A percentile compares a stretch with the other conserved stretches of the same genome.
These are phyloP conservation scores for Zoanthus solanderi DNA, from an alignment of 92 coral and sea anemone species.

Conservation along the genomic window DNA sequence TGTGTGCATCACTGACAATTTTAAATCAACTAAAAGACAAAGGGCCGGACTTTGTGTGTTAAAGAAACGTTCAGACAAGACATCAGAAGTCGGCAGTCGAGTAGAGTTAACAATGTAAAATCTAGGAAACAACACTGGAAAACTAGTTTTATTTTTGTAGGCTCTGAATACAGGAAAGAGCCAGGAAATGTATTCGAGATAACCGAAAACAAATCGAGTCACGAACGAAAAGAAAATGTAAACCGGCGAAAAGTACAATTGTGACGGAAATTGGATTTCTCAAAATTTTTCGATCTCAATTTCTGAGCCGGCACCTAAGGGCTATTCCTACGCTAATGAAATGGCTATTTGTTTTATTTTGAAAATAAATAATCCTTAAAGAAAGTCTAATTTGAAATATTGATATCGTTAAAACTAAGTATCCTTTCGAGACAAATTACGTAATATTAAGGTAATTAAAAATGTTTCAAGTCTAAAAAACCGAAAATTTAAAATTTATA, in stretches of 20 bases:
- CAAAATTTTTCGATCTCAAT: not conserved
- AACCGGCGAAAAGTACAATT: not conserved
- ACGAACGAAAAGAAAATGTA: constrained; percentile 3
- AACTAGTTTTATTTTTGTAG: not conserved
- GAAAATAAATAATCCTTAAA: not conserved
- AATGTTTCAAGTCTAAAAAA: not conserved
- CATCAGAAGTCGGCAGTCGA: constrained; percentile 9
- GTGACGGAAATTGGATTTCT: constrained; percentile 13
- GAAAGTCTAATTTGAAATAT: not conserved
- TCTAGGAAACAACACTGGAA: not conserved
- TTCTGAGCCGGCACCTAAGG: not conserved
- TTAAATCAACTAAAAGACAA: no score
- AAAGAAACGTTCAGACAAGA: not conserved
- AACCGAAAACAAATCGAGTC: no score
- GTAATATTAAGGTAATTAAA: not conserved
- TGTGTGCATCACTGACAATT: no score
- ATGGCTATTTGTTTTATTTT: not conserved
- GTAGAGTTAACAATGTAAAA: not conserved
- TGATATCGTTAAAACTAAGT: not conserved
- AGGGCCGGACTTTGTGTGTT: no score
- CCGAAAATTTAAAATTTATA: not conserved
- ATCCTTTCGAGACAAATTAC: not conserved
- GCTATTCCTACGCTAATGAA: not conserved
- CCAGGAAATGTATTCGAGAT: not conserved
- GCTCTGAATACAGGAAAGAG: not conserved